Conservation (phyloP, 2,888 invertebrate species). For the Julus scanicus region DNA sequence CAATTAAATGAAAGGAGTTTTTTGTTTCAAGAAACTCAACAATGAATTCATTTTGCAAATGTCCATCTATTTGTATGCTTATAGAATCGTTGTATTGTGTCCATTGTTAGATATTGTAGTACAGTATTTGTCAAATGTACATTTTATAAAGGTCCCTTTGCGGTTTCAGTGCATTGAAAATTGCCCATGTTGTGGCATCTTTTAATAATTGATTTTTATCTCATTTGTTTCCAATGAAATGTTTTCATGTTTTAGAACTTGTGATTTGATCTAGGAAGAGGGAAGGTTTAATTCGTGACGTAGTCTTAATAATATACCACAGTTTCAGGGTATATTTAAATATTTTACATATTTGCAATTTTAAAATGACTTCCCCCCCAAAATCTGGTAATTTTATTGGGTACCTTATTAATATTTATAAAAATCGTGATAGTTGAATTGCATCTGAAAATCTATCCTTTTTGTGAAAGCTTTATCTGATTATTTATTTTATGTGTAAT, state of each 20-base stretch:
- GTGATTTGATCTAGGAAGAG: no score
- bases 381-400: background rate
- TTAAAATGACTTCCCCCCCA: background rate
- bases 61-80: background rate
- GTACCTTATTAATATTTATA: background rate
- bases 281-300: no score
- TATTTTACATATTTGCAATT: background rate
- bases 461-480: background rate
- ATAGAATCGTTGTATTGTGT: background rate
- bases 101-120: background rate
- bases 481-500: background rate
- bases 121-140: background rate
- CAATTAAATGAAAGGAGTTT: background rate
- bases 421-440: background rate
- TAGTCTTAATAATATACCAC: background rate
- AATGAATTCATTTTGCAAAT: background rate
- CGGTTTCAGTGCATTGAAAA: background rate
- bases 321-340: no score
- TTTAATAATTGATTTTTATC: no score
- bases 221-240: background rate
- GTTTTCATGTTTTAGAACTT: background rate
- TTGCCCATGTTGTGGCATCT: no score
- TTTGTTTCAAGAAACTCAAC: background rate
- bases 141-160: background rate
- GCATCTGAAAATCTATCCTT: background rate